Evolutionary conservation across 2,113 vertebrate genomes (phyloP), one percentile per base, ranked within the genome.

Genomic region (Chelonoidis abingdonii): DNA sequence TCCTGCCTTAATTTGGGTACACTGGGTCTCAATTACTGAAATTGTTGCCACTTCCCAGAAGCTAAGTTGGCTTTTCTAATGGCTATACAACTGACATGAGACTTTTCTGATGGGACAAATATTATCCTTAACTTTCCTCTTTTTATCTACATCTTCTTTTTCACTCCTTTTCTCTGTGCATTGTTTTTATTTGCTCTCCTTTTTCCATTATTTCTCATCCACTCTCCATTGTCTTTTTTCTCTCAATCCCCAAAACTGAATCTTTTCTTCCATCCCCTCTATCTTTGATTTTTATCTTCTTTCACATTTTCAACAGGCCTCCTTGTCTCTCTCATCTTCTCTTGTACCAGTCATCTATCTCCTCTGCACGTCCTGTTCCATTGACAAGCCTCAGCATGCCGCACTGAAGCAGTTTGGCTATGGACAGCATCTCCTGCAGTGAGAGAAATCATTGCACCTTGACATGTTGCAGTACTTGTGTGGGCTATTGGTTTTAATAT

Each of bases 321-420:
- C 52, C 72, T 41, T 89, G 50, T 81, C 44, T 86, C 89, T 92
- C 69, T 95, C 35, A 19, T 19, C 38, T 65, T 81, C 89, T 97
- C 57, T 95, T 93, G 41, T 89, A 52, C 78, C 57, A 65, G 82
- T 91, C 54, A 89, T 91, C 79, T 81, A 24, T 90, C 97, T 96
- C 83, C 75, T 93, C 80, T 94, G 82, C 56, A 41, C 56, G 44
- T 91, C 86, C 85, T 95, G 13, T 41, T 89, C 89, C 69, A 90
- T 53, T 96, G 85, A 86, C 35, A 96, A 94, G 57, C 31, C 8
- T 21, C 84, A 97, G 90, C 6, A 5, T 50, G 83, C 17, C 35
- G 38, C 38, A 80, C 76, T 95, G 47, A 85, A 95, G 83, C 75
- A 89, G 22, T 89, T 94, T 94, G 72, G 85, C 79, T 94, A 29